Evolutionary conservation across 2,888 invertebrate genomes (phyloP), one percentile per base, ranked within the genome.

Genomic region (Chalcosyrphus nemorum): DNA sequence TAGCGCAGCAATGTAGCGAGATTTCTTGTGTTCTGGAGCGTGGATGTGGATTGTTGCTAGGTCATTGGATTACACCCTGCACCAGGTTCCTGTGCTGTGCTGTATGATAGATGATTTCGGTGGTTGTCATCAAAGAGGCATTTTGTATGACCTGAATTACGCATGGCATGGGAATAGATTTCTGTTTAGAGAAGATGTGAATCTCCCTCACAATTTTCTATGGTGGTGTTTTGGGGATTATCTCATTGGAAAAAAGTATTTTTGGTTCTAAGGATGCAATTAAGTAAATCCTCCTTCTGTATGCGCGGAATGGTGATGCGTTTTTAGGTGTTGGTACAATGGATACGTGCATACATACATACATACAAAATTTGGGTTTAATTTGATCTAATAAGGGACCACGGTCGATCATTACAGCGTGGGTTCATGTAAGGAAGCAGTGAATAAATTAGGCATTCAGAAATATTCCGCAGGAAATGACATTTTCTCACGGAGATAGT

Each of bases 121-220:
- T 68, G 56, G 56, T 68, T 80, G 66, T 61, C 43, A 72, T 61
- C 63, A 50, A 54, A 19, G 45, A 19, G 41, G 21, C 24, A 24
- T 52, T 27, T 59, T 56, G 7, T 75, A 47, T 68, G 63, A 81
- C 41, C 81, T 65, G 70, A 76, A 76, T 81, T 65, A 70, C 81
- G 76, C 76, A 61, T 27, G 41, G 29, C 65, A 81, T 77, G 77
- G 70, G 81, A 81, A 81, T 76, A n/a, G 13, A 13, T 57, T 75
- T 57, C 24, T 47, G 45, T 11, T 29, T 29, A 24, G 21, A 4
- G 24, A 2, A 21, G 32, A 70, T 4, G 27, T 57, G 27, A 71
- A 52, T 71, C 81, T 61, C 81, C 81, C 81, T 71, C 81, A 82
- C 77, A 72, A 77, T 82, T 66, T 71, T 47, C 71, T 47, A 77